phyloP scores from a whole-genome alignment of 2,113 vertebrate genomes.

The Passer domesticus region DNA sequence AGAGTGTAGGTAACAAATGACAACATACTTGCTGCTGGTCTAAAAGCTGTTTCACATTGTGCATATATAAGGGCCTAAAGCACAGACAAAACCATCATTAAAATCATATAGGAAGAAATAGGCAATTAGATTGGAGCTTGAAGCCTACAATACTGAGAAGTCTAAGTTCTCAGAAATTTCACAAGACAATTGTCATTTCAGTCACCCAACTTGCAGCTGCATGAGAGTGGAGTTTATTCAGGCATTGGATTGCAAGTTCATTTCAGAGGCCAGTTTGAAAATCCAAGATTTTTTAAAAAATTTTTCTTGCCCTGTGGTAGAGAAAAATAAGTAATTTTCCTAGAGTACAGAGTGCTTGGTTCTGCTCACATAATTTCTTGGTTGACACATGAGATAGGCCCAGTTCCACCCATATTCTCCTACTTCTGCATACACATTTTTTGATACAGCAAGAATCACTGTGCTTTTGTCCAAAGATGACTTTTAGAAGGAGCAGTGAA shows the following conservation, averaged over 20 bases:
- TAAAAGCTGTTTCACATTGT: background rate
- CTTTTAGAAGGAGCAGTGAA: background rate
- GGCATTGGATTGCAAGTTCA: background rate
- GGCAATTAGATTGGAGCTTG: background rate
- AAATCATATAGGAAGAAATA: background rate
- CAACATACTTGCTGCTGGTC: background rate
- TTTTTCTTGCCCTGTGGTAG: background rate
- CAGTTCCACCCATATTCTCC: background rate
- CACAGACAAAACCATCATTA: background rate
- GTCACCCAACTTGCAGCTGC: background rate
- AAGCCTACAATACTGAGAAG: background rate
- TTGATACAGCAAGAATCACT: background rate
- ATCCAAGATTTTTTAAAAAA: background rate
- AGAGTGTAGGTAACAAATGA: background rate
- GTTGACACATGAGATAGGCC: background rate
- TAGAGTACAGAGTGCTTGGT: background rate
- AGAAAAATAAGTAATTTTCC: background rate
- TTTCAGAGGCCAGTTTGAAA: background rate
- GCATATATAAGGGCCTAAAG: background rate
- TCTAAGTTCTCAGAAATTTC: background rate
- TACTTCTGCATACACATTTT: background rate
- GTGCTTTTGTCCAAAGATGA: fast-evolving
- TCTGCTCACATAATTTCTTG: background rate
- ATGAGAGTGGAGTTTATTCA: background rate
- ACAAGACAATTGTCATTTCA: background rate